Evolutionary conservation across 2,888 invertebrate species (phyloP), one percentile per base, ranked within the genome.

Genomic region (Lathronympha strigana): DNA sequence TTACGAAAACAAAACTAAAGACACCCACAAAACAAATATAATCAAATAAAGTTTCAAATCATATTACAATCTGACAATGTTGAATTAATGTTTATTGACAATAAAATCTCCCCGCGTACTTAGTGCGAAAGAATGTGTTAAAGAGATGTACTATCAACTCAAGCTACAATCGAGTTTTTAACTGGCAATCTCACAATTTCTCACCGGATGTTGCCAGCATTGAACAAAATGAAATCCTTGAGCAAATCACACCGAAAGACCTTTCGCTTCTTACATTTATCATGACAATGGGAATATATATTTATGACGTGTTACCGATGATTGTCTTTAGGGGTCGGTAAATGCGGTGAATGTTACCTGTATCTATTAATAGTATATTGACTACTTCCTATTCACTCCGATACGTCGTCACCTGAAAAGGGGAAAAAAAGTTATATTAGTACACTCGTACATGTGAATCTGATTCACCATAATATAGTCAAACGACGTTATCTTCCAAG

Each of bases 281-380:
- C 11, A 54, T 61, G 66, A 61, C 11, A 50, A 66, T 51, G 61
- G 28, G 64, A 47, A 57, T 68, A 61, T 63, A 60, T 61, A 28
- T 49, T 40, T 13, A 54, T 49, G 62, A 62, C 15, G n/a, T 15
- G 38, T 17, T 38, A 66, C 40, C 58, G 38, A 58, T n/a, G n/a
- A 47, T 36, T 58, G 64, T 61, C 47, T 54, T 54, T 61, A 66
- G 19, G 51, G 50, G 13, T 66, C 61, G 55, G 64, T 67, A 61
- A 63, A 72, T 71, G 66, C 68, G 67, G 66, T 67, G 70, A 66
- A 64, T 51, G 33, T 67, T 66, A 61, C 71, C 54, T 68, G 60
- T 70, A 54, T 72, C 82, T 84, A 96, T 93, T 96, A 96, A 63
- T 67, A n/a, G n/a, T n/a, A 61, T 49, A 66, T 70, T 67, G 66